Percentiles rank a stretch among this genome's conserved stretches.
These are phyloP conservation scores for Hephaestus fuliginosus DNA, from an alignment of 2,797 vertebrate species.

Conservation along the genomic window DNA sequence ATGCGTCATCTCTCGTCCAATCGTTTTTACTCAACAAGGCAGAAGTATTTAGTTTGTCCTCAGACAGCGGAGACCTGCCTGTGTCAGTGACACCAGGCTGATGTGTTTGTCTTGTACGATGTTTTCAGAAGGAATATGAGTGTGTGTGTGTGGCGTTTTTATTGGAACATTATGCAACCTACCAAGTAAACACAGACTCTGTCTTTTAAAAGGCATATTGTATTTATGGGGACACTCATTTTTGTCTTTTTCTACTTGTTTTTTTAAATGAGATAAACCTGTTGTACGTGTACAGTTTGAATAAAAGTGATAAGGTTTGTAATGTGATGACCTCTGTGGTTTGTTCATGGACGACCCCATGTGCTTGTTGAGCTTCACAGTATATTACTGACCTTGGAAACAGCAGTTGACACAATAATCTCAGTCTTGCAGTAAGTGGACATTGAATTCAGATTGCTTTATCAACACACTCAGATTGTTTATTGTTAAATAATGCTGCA, in stretches of 20 bases:
- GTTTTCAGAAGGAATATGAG: slow-evolving; percentile 71
- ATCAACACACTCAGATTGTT: slow-evolving; percentile 20
- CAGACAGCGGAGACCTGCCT: slow-evolving; percentile 40
- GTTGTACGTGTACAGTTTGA: slow-evolving; percentile 88
- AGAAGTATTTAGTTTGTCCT: slow-evolving; percentile 45
- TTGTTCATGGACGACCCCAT: slow-evolving; percentile 24
- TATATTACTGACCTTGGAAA: not conserved
- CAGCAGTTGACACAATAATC: slow-evolving; percentile 28
- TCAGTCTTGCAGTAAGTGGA: not conserved
- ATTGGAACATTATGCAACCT: slow-evolving; percentile 72
- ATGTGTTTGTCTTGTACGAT: slow-evolving; percentile 53
- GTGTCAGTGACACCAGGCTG: slow-evolving; percentile 46
- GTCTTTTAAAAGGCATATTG: slow-evolving; percentile 72
- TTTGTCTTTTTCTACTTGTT: slow-evolving; percentile 88
- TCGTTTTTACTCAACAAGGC: slow-evolving; percentile 56
- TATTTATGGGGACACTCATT: slow-evolving; percentile 85
- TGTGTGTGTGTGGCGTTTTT: slow-evolving; percentile 44
- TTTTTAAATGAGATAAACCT: slow-evolving; percentile 76
- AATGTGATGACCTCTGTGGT: slow-evolving; percentile 54
- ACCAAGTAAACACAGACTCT: slow-evolving; percentile 65
- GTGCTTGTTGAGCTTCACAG: not conserved
- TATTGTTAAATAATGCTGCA: slow-evolving; percentile 19
- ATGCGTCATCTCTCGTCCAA: slow-evolving; percentile 22
- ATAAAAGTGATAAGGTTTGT: slow-evolving; percentile 87
- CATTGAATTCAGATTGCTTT: slow-evolving; percentile 25